Base-by-base conservation (phyloP, 1,140 invertebrate species). In the Oscheius sp. region DNA sequence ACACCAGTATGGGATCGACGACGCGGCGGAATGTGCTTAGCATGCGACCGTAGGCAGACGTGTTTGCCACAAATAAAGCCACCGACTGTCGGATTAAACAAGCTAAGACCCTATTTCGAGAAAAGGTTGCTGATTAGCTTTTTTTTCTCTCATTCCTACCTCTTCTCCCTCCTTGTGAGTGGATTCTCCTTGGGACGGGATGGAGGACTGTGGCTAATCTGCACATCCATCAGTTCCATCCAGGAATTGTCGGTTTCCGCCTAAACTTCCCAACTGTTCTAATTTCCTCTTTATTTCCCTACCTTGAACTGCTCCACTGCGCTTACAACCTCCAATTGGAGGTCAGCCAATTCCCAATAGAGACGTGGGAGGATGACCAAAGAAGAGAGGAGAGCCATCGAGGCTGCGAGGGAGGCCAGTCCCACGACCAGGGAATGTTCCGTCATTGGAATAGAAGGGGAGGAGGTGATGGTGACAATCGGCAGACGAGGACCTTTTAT, bases 271-370 rank as follows among this genome's bases (percentile, higher is more conserved):
- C 31, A 32, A 23, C 15, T 32, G 29, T 10, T 36, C n/a, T 3
- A 15, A 36, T 36, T 13, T 1, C 32, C 1, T 1, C 3, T 38
- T 38, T 45, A n/a, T 18, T 18, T 15, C n/a, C 52, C 23, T 26
- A 70, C 68, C 55, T 71, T 71, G 38, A 71, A 71, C 32, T 58
- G 35, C 69, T 71, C 69, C 10, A 71, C 69, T 13, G 58, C 69
- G 1, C 36, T 46, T 28, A 71, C 59, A 2, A 71, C 69, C 34
- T 71, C 52, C 3, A 36, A 38, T 46, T 55, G 36, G 13, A 71
- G 42, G 15, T 62, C 69, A 18, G 36, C 38, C 29, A 71, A 42
- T 26, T 71, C 69, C 58, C 36, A 64, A 38, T 71, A 71, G 31
- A 71, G 58, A 15, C 32, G 28, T 0, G 69, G 69, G 2, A 71